Evolutionary conservation across 2,797 vertebrate genomes (phyloP).

Genomic region (Gila robusta): DNA sequence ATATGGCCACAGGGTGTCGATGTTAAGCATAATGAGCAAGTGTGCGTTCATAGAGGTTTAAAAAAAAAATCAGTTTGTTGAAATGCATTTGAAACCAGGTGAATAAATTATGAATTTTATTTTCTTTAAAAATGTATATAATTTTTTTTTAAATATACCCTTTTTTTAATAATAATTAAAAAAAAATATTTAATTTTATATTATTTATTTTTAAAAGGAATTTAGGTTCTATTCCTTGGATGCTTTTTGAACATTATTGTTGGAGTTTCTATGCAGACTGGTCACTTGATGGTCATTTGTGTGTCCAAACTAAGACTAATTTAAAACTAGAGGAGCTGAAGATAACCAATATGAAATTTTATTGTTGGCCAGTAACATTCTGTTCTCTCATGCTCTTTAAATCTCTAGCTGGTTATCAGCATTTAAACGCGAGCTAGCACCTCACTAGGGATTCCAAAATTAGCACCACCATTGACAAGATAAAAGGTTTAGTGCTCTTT

Average conservation of each 20-base stretch:
- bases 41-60: not conserved
- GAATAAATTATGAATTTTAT: not conserved
- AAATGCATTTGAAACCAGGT: not conserved
- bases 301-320: not conserved
- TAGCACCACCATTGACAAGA: slow-evolving; percentile 40
- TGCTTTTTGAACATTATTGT: not conserved
- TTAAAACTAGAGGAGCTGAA: not conserved
- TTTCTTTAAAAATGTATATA: not conserved
- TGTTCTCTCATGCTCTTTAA: not conserved
- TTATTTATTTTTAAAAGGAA: not conserved
- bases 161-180: too few relatives aligned
- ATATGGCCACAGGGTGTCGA: slow-evolving; percentile 54
- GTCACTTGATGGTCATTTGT: not conserved
- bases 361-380: not conserved
- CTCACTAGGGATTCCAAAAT: slow-evolving; percentile 41
- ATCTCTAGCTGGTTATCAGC: slow-evolving; percentile 10
- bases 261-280: not conserved
- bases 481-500: slow-evolving; percentile 43
- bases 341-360: not conserved
- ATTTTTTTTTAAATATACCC: too few relatives aligned
- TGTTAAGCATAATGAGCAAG: slow-evolving; percentile 13
- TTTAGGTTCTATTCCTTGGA: not conserved
- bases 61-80: not conserved
- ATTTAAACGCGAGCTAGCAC: slow-evolving; percentile 1
- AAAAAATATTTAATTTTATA: not conserved